phyloP scores from a whole-genome alignment of 2,888 invertebrate genomes.

The Mechanitis messenoides region DNA sequence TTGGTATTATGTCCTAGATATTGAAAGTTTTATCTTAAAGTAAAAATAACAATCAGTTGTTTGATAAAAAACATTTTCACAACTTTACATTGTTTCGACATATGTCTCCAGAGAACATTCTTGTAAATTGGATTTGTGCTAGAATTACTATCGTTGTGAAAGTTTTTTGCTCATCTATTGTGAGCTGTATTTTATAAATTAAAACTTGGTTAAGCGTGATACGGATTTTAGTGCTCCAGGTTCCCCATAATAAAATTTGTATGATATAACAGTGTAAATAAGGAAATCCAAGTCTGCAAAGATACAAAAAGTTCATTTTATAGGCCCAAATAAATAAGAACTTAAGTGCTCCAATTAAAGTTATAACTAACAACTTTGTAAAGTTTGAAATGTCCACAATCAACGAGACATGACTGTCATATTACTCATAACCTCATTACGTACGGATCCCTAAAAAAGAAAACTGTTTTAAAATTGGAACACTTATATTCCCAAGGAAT shows the following conservation, averaged over 20 bases:
- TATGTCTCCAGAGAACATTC: constrained; percentile 66
- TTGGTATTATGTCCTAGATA: neutral
- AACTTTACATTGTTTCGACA: constrained; percentile 68
- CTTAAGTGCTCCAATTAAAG: no score
- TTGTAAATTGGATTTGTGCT: constrained; percentile 71
- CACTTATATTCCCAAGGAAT: no score
- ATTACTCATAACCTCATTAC: no score
- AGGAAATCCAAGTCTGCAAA: no score
- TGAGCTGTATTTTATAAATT: constrained; percentile 1
- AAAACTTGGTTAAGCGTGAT: neutral
- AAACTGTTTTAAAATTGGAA: no score
- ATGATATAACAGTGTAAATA: no score
- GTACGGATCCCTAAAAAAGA: no score
- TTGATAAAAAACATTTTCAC: constrained; percentile 52
- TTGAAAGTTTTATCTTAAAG: neutral
- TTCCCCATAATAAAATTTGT: neutral
- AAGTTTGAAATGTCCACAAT: no score
- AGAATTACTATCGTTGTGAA: constrained; percentile 43
- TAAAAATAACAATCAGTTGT: constrained; percentile 10
- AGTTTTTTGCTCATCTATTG: constrained; percentile 32
- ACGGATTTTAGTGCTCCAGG: neutral
- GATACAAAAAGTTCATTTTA: no score
- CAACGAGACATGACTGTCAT: no score
- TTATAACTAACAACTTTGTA: no score
- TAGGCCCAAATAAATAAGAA: no score